Evolutionary conservation across 2,888 invertebrate genomes (phyloP).

Genomic region (Melangyna quadrimaculata): DNA sequence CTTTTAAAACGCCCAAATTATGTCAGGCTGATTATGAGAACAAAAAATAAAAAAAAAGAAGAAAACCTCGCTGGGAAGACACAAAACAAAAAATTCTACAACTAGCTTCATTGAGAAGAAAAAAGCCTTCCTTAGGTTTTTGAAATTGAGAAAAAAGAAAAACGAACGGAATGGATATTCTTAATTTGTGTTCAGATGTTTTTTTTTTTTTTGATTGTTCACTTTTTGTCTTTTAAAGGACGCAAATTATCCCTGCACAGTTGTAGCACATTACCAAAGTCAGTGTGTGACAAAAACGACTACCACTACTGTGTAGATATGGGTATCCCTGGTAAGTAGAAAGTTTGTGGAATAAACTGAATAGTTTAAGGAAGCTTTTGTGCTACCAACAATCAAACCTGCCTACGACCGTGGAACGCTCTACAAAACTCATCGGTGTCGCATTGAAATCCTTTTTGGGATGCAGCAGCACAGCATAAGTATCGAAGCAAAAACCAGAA

Average conservation of each 20-base stretch:
- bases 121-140: constrained; percentile 3
- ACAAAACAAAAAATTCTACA: constrained; percentile 2
- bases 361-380: constrained; percentile 55
- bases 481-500: background rate
- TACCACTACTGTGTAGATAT: background rate
- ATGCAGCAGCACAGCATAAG: constrained; percentile 26
- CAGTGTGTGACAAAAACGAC: constrained; percentile 11
- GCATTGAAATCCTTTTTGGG: constrained; percentile 65
- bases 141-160: background rate
- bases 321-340: background rate
- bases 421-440: constrained; percentile 58
- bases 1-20: constrained; percentile 69
- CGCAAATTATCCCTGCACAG: constrained; percentile 45
- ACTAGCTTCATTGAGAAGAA: constrained; percentile 50
- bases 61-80: background rate
- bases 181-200: constrained; percentile 54
- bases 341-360: constrained; percentile 51
- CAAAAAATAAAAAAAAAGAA: background rate
- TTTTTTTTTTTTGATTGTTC: background rate
- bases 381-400: constrained; percentile 42
- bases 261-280: constrained; percentile 6
- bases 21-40: constrained; percentile 65
- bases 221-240: constrained; percentile 15
- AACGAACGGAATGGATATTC: constrained; percentile 28
- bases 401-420: background rate